Conservation (phyloP, 1,140 invertebrate species). For the Steinernema feltiae region DNA sequence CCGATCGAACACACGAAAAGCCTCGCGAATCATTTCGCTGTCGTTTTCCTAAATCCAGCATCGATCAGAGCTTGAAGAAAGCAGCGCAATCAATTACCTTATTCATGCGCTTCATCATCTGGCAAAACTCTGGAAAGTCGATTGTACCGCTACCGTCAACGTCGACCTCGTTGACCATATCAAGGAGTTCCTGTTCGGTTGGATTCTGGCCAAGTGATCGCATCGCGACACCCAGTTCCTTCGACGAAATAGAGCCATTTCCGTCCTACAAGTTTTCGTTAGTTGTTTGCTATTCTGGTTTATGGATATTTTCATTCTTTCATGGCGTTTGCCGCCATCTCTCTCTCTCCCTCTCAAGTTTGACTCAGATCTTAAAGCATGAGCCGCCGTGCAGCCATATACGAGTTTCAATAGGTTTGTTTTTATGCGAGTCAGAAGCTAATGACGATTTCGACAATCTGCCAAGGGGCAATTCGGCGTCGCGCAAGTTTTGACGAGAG, state of each 20-base stretch:
- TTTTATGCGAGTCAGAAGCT: neutral
- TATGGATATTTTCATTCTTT: constrained; percentile 7
- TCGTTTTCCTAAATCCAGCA: constrained; percentile 55
- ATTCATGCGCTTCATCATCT: constrained; percentile 59
- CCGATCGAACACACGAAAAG: constrained; percentile 55
- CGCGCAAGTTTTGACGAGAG: neutral
- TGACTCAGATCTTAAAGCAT: neutral
- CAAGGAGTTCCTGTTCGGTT: constrained; percentile 56
- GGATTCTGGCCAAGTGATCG: constrained; percentile 54
- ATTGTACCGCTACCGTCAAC: constrained; percentile 56
- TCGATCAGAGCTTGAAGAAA: too few species aligned
- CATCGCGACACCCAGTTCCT: constrained; percentile 58
- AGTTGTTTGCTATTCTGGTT: neutral
- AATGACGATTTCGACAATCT: constrained; percentile 1
- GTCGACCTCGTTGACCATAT: constrained; percentile 58
- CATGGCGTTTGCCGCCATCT: neutral
- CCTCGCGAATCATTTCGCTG: constrained; percentile 56
- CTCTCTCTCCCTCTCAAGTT: neutral
- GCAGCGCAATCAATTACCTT: constrained; percentile 40
- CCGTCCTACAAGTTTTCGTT: constrained; percentile 48
- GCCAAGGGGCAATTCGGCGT: neutral
- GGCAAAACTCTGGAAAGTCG: constrained; percentile 56
- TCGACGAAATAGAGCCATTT: constrained; percentile 57
- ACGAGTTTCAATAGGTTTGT: constrained; percentile 1
- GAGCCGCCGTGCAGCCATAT: neutral